Conservation (phyloP, 2,113 vertebrate genomes). For the Urocynchramus pylzowi region DNA sequence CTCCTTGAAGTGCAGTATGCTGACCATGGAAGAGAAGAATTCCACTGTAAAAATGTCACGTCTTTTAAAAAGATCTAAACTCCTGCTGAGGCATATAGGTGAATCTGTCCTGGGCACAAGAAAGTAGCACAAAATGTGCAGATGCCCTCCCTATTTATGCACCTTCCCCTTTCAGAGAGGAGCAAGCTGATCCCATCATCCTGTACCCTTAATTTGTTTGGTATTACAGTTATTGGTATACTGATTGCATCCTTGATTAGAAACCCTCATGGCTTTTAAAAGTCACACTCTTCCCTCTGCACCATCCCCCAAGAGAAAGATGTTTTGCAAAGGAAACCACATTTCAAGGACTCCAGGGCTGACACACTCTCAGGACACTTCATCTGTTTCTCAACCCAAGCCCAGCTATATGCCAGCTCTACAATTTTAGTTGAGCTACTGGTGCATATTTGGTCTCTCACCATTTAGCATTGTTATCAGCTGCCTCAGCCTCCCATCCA, state of each 20-base stretch:
- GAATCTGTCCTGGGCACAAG: background rate
- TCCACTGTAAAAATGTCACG: background rate
- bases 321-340: background rate
- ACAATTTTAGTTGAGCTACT: background rate
- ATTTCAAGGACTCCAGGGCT: background rate
- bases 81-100: rapidly evolving
- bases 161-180: background rate
- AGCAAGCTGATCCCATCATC: background rate
- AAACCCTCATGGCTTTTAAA: background rate
- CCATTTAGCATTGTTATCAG: slow-evolving; percentile 59
- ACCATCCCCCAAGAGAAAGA: background rate
- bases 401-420: background rate
- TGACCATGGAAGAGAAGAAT: background rate
- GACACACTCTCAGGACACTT: background rate
- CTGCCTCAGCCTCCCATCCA: slow-evolving; percentile 1
- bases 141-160: background rate
- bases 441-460: slow-evolving; percentile 46
- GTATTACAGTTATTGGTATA: background rate
- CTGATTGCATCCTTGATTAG: background rate
- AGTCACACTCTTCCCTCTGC: background rate
- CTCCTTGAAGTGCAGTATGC: background rate
- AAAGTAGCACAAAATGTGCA: background rate
- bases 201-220: background rate
- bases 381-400: slow-evolving; percentile 27
- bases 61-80: background rate